phyloP scores from a whole-genome alignment of 2,113 vertebrate genomes.

The Tautogolabrus adspersus region DNA sequence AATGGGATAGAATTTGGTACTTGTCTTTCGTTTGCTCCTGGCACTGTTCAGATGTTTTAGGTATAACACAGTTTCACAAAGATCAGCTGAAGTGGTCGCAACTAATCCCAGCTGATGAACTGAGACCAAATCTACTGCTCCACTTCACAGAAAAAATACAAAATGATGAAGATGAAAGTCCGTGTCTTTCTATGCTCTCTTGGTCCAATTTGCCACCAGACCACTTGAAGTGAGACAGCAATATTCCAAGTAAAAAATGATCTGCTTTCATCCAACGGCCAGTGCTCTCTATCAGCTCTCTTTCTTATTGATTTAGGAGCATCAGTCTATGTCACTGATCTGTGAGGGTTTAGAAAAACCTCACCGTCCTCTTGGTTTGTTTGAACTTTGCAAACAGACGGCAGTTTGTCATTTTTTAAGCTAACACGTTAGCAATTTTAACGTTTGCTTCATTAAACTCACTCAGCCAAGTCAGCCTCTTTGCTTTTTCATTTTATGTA shows the following conservation, averaged over 20 bases:
- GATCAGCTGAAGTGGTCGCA: constrained; percentile 1
- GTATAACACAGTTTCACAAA: constrained; percentile 11
- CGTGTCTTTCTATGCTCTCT: constrained; percentile 5
- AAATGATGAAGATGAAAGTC: constrained; percentile 2
- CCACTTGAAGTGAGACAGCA: constrained; percentile 20
- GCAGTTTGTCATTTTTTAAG: constrained; percentile 17
- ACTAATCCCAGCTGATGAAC: constrained; percentile 13
- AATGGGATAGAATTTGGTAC: too few species aligned
- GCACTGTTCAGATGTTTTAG: not conserved
- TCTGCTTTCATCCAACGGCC: constrained; percentile 34
- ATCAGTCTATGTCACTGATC: constrained; percentile 38
- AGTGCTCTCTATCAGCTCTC: constrained; percentile 33
- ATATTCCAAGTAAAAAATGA: constrained; percentile 39
- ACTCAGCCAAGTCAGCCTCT: not conserved
- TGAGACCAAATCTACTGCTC: constrained; percentile 19
- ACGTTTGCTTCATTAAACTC: constrained; percentile 1
- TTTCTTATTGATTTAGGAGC: constrained; percentile 37
- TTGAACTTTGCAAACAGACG: not conserved
- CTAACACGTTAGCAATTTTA: constrained; percentile 19
- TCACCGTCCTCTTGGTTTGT: constrained; percentile 16
- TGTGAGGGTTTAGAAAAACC: constrained; percentile 32
- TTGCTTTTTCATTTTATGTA: constrained; percentile 7
- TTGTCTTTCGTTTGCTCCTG: not conserved
- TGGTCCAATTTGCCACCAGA: constrained; percentile 29
- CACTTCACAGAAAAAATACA: not conserved